Conservation (phyloP, 2,888 invertebrate species). For the Caenorhabditis sp. region DNA sequence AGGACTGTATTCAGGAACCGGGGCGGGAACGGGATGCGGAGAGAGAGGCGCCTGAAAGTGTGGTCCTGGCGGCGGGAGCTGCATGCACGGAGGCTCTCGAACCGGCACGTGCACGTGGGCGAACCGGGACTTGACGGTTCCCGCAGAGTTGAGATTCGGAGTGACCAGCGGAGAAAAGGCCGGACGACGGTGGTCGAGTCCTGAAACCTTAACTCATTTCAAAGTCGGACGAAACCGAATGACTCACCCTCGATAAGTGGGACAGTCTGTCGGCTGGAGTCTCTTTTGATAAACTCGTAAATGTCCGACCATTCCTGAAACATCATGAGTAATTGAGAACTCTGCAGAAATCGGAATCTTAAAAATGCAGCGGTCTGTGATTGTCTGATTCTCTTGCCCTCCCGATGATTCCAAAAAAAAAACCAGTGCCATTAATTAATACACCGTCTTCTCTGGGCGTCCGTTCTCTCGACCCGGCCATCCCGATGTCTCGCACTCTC, state of each 20-base stretch:
- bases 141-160: slow-evolving; percentile 31
- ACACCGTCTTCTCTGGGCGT: slow-evolving; percentile 34
- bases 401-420: slow-evolving; percentile 25
- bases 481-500: slow-evolving; percentile 31
- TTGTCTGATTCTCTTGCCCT: slow-evolving; percentile 16
- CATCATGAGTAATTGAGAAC: background rate
- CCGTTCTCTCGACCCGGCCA: slow-evolving; percentile 31
- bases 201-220: too few relatives aligned
- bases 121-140: slow-evolving; percentile 12
- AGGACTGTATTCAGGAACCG: slow-evolving; percentile 16
- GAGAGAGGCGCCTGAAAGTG: slow-evolving; percentile 23
- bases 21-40: slow-evolving; percentile 8
- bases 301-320: slow-evolving; percentile 53
- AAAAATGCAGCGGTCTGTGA: background rate
- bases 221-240: too few relatives aligned
- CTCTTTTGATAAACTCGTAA: slow-evolving; percentile 46
- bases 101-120: slow-evolving; percentile 2
- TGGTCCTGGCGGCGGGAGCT: slow-evolving; percentile 35
- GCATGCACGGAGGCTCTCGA: slow-evolving; percentile 45
- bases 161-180: slow-evolving; percentile 48
- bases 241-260: slow-evolving; percentile 21
- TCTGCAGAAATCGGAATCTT: slow-evolving; percentile 1
- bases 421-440: slow-evolving; percentile 62
- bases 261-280: slow-evolving; percentile 23
- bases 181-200: slow-evolving; percentile 5